Evolutionary conservation across 1,140 invertebrate species (phyloP).

Genomic region (Argopecten irradians): DNA sequence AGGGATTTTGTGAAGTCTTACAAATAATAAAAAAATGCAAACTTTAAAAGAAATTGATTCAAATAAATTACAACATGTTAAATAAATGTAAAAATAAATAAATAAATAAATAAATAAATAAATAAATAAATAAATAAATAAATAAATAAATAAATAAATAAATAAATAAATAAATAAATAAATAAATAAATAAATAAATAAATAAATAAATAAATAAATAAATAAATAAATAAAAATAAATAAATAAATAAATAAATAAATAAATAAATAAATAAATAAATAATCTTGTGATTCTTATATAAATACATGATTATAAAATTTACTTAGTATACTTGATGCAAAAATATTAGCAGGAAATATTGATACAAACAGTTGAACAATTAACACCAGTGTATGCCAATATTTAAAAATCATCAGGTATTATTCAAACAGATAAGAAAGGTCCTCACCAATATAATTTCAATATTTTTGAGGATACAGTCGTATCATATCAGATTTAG

Average conservation of each 20-base stretch:
- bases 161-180: not conserved
- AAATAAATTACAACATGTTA: no score
- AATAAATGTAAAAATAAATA: no score
- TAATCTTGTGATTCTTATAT: not conserved
- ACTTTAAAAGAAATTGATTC: no score
- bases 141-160: not conserved
- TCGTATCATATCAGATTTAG: not conserved
- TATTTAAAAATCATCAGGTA: constrained; percentile 12
- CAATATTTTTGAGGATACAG: constrained; percentile 8
- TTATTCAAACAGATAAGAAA: constrained; percentile 4
- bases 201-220: not conserved
- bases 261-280: not conserved
- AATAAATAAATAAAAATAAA: not conserved
- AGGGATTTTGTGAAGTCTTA: no score
- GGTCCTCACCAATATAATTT: not conserved
- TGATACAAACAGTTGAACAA: not conserved
- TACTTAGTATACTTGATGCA: not conserved
- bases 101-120: no score
- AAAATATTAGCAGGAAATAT: not conserved
- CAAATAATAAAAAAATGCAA: no score
- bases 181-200: not conserved
- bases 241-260: not conserved
- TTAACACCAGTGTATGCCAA: not conserved
- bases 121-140: no score
- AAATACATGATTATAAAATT: not conserved